Evolutionary conservation across 1,140 invertebrate species (phyloP), one percentile per base, ranked within the genome.

Genomic region (Rhopalosiphum maidis): DNA sequence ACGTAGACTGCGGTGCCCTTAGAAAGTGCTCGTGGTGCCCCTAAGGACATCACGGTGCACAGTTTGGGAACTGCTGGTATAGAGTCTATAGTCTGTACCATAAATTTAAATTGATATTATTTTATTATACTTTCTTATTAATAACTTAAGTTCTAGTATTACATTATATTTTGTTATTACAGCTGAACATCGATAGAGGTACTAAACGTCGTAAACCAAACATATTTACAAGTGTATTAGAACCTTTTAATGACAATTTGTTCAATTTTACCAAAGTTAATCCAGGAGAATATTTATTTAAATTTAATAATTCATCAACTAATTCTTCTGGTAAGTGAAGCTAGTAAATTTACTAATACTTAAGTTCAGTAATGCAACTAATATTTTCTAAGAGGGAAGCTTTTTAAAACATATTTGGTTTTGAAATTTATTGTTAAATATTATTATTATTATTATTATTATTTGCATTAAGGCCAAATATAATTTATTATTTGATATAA

Each of bases 231-330:
- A 96, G 95, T 94, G 95, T 97, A 83, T 95, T 95, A 37, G 96
- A 97, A 94, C 95, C 96, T 43, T 97, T 97, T 95, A 95, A 97
- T 95, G 93, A 95, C 4, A 94, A 95, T 60, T 94, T 95, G 92
- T 97, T 97, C 94, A 97, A 97, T 95, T 97, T 97, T 94, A 97
- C 96, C 6, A 96, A 97, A 95, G 95, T 97, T 91, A 94, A 95
- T 37, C 43, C 95, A 35, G 94, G 96, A 94, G 97, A 97, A 95
- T 95, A 97, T 90, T 94, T 97, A 77, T 96, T 96, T 94, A 94
- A 96, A 51, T 94, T 95, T 95, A 96, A 94, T 94, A 86, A 94
- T 96, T 95, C 93, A 97, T 77, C 68, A 48, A 93, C 15, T 86
- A 51, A 89, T 41, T 55, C n/a, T 88, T 88, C 83, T 82, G 6